Percentiles rank a stretch among this genome's conserved stretches.
These are phyloP conservation scores for Acrocyrtus sp. DNA, from an alignment of 2,888 invertebrate genomes.

Conservation along the genomic window DNA sequence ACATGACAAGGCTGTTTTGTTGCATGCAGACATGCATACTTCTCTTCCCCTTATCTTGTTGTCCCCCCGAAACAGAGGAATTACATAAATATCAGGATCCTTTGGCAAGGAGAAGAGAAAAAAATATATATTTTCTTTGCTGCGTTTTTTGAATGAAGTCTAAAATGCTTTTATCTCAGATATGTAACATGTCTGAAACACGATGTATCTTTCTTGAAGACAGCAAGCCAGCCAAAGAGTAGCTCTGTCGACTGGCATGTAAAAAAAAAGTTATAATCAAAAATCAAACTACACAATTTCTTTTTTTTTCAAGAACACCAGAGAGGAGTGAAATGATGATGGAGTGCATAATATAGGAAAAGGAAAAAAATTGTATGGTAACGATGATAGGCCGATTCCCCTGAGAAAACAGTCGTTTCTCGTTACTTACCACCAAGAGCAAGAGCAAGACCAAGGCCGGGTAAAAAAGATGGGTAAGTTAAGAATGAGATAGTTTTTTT, in stretches of 20 bases:
- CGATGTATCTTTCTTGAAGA: background rate
- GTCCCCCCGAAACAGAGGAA: no score
- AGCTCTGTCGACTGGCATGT: no score
- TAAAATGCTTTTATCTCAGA: no score
- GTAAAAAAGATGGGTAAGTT: constrained; percentile 21
- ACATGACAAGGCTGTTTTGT: no score
- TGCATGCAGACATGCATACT: no score
- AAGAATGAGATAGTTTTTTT: constrained; percentile 16
- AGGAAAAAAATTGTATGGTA: background rate
- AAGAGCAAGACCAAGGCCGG: constrained; percentile 37
- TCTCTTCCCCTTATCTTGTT: no score
- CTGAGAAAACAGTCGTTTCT: constrained; percentile 19
- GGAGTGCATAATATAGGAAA: background rate
- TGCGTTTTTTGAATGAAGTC: background rate
- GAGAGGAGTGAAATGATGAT: background rate
- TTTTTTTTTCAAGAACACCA: background rate
- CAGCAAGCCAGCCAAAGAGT: no score
- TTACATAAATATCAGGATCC: constrained; percentile 23
- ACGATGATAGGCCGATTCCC: constrained; percentile 10
- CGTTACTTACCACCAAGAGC: no score
- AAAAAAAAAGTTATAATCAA: no score
- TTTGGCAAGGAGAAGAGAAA: constrained; percentile 15
- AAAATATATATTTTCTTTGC: background rate
- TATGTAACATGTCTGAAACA: background rate
- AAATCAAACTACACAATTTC: no score